Conservation (phyloP, 1,140 invertebrate species). For the Cyclargus thomasi region DNA sequence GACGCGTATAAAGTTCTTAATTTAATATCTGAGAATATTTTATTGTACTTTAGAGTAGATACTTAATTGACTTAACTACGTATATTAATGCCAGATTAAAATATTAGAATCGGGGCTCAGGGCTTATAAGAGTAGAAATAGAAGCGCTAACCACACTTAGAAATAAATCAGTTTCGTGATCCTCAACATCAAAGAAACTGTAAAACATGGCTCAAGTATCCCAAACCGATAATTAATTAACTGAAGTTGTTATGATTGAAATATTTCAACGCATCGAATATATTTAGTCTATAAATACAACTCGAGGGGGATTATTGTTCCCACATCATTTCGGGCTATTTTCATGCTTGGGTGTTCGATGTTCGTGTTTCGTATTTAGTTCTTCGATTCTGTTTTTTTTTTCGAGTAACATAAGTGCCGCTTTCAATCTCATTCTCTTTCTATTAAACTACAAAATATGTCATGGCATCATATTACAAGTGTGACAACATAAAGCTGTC, state of each 20-base stretch:
- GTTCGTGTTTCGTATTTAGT: not conserved
- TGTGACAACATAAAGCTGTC: no score
- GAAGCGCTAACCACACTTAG: not conserved
- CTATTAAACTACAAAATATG: no score
- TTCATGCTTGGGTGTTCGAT: slow-evolving; percentile 8
- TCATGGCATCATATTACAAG: no score
- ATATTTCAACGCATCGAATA: not conserved
- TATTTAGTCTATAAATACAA: slow-evolving; percentile 2
- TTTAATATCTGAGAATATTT: no score
- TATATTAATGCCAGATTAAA: no score
- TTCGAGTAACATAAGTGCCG: not conserved
- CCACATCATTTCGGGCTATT: not conserved
- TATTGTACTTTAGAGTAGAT: no score
- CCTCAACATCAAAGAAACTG: slow-evolving; percentile 2
- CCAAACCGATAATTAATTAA: not conserved
- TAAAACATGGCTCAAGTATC: slow-evolving; percentile 1
- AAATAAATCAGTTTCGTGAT: slow-evolving; percentile 1
- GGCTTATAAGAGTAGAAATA: not conserved
- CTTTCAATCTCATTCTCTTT: not conserved
- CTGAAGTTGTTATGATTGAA: slow-evolving; percentile 1
- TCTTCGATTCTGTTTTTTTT: not conserved
- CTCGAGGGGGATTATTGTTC: slow-evolving; percentile 3
- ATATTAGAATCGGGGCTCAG: not conserved
- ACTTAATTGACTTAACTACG: no score
- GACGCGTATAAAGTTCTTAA: no score